Evolutionary conservation across 2,113 vertebrate genomes (phyloP).

Genomic region (Oreochromis niloticus): DNA sequence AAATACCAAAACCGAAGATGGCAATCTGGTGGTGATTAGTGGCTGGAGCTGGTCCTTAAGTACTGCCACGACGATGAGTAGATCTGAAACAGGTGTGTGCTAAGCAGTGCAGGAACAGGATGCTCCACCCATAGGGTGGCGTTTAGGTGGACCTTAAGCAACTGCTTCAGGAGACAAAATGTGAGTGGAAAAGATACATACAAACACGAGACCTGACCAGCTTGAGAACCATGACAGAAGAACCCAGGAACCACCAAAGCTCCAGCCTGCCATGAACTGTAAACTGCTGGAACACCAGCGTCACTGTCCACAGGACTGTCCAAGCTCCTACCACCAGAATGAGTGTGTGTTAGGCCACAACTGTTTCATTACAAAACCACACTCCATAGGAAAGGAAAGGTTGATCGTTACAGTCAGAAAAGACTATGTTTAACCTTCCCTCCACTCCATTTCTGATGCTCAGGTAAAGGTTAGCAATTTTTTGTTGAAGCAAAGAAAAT

Average conservation of each 20-base stretch:
- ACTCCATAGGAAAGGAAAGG: neutral
- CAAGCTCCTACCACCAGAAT: neutral
- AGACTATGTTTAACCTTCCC: neutral
- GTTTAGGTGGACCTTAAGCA: accelerated
- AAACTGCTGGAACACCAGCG: neutral
- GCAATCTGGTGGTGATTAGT: neutral
- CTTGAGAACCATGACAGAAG: neutral
- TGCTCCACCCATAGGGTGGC: neutral
- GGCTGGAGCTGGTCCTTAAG: neutral
- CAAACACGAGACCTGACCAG: neutral
- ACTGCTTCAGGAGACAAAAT: neutral
- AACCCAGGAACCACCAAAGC: neutral
- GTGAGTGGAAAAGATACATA: neutral
- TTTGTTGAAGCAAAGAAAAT: neutral
- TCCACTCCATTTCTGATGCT: neutral
- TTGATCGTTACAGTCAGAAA: neutral
- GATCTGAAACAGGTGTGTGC: neutral
- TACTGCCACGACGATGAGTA: neutral
- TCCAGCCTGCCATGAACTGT: neutral
- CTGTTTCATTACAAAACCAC: neutral
- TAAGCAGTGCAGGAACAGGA: neutral
- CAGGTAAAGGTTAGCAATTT: neutral
- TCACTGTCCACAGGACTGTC: neutral
- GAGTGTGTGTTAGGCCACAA: neutral
- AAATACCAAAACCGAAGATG: neutral